Percentiles rank a stretch among this genome's conserved stretches.
Conservation (phyloP, 1,140 invertebrate species). For the Cataglyphis hispanica region DNA sequence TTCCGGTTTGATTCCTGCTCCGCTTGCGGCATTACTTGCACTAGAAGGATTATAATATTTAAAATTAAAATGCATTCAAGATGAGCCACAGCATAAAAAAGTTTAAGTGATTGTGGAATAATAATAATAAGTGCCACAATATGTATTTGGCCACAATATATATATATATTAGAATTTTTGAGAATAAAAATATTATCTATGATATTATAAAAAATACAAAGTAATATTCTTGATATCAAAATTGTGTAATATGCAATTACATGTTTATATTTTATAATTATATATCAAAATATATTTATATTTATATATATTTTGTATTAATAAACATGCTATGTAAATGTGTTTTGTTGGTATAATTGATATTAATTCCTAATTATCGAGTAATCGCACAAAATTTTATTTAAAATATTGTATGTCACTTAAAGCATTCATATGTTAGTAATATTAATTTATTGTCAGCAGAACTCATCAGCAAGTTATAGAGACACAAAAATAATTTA, state of each 20-base stretch:
- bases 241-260: constrained; percentile 11
- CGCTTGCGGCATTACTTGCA: too few species aligned
- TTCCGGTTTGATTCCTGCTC: too few species aligned
- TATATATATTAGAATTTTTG: too few species aligned
- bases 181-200: background rate
- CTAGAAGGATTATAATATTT: too few species aligned
- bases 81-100: too few species aligned
- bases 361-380: background rate
- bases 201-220: background rate
- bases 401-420: background rate
- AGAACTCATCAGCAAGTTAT: too few species aligned
- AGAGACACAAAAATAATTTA: too few species aligned
- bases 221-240: background rate
- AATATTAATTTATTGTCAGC: too few species aligned
- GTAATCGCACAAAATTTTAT: background rate
- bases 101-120: background rate
- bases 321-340: background rate
- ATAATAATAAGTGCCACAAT: background rate
- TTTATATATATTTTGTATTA: background rate
- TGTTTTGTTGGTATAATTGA: background rate
- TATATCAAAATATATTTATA: background rate
- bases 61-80: too few species aligned
- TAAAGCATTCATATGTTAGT: too few species aligned
- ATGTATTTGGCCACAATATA: too few species aligned
- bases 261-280: background rate